These are phyloP conservation scores for Griposia aprilina DNA, from an alignment of 2,888 invertebrate species.

Conservation along the genomic window DNA sequence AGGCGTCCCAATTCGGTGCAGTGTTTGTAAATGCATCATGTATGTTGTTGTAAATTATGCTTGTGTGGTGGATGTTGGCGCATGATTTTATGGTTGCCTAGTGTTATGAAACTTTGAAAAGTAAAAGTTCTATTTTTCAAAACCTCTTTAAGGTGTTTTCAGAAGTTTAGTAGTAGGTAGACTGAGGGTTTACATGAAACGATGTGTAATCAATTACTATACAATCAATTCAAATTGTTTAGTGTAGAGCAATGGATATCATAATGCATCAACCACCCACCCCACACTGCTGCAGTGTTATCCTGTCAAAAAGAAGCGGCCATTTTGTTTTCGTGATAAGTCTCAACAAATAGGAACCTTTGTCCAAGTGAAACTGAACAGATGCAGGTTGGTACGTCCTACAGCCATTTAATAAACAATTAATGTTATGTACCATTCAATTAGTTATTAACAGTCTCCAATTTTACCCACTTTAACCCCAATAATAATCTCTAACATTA, in stretches of 20 bases:
- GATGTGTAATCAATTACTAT: too few species aligned
- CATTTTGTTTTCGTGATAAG: neutral
- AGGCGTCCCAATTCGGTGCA: constrained; percentile 78
- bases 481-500: constrained; percentile 48
- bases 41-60: constrained; percentile 50
- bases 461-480: constrained; percentile 25
- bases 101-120: neutral
- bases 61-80: constrained; percentile 29
- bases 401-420: neutral
- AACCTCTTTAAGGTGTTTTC: neutral
- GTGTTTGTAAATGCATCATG: constrained; percentile 67
- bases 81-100: neutral
- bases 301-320: neutral
- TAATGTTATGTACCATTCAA: neutral
- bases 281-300: neutral
- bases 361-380: neutral
- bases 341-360: neutral
- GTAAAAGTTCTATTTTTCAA: neutral
- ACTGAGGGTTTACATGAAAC: neutral
- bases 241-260: neutral
- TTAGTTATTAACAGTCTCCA: constrained; percentile 18
- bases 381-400: neutral
- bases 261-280: neutral
- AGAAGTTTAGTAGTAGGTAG: neutral
- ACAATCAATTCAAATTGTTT: neutral